Percentiles rank a stretch among this genome's conserved stretches.
These are phyloP conservation scores for Meriones unguiculatus DNA, from an alignment of 2,113 vertebrate species.

Conservation along the genomic window DNA sequence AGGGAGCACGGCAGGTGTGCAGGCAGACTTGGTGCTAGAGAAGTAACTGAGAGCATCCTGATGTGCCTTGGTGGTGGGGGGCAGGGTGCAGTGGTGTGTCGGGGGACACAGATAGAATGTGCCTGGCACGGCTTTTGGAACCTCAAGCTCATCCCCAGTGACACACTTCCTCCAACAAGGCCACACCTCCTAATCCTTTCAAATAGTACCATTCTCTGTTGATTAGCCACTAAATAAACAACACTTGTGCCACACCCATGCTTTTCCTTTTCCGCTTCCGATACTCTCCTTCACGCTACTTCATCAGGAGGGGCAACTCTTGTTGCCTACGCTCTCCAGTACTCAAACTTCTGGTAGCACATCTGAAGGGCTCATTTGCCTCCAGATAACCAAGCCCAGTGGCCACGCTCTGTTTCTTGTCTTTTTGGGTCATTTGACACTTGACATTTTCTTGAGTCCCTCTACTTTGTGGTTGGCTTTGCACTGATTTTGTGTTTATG, in stretches of 20 bases:
- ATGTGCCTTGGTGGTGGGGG: not conserved
- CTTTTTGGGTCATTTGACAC: not conserved
- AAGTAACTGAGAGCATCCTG: not conserved
- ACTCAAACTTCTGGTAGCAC: not conserved
- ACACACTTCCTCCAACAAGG: not conserved
- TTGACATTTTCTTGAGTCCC: not conserved
- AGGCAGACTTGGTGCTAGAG: not conserved
- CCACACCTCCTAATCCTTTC: not conserved
- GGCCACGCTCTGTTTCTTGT: not conserved
- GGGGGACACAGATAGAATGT: too few relatives aligned
- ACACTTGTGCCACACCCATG: rapidly evolving
- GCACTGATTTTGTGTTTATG: not conserved
- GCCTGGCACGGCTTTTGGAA: not conserved
- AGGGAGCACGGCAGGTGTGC: not conserved
- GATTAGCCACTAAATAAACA: not conserved
- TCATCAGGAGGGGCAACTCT: not conserved
- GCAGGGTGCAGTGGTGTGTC: too few relatives aligned
- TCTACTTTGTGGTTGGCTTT: not conserved
- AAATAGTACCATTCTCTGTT: not conserved
- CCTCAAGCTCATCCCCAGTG: not conserved
- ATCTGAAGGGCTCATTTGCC: not conserved
- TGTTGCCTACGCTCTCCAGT: not conserved
- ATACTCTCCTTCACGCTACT: not conserved
- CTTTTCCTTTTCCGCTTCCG: not conserved
- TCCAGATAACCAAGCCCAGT: not conserved